Base-by-base conservation (phyloP, 2,797 vertebrate genomes). In the Tamandua tetradactyla region DNA sequence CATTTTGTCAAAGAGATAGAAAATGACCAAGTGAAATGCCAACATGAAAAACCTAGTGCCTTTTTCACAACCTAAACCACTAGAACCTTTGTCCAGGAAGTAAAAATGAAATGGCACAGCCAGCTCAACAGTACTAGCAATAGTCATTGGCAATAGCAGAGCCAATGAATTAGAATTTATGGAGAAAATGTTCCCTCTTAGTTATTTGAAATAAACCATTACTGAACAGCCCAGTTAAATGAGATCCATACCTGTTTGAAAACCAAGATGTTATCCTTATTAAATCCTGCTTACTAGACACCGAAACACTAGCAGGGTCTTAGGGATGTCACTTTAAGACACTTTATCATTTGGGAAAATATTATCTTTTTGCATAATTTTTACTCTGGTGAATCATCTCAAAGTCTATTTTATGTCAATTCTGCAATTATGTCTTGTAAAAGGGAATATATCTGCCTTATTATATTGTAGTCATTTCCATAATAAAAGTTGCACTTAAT, bases 211-310 rank as follows among this genome's bases (percentile, higher is more conserved):
- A 94, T 79, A 96, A 97, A 90, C 96, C 55, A 76, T 95, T 96
- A 97, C 96, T 97, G 97, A 97, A 79, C 74, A 97, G 30, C 80
- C 97, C 87, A 96, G 81, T 96, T 95, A 92, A 98, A 97, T 97
- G 86, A 95, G 72, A 92, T 76, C 47, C 57, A 93, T 93, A 79
- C 57, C 59, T 18, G 40, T 94, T 96, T 90, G 92, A 97, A 96
- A 74, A 92, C 74, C 79, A 96, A 97, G 47, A 93, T 84, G 84
- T 91, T 74, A 89, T 3, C 14, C 30, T 57, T 75, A 2, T 66
- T 79, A 93, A 96, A 71, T 61, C 23, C 9, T 79, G 61, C 18
- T 74, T 35, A 61, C 27, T 81, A 78, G 32, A 72, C 59, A 92
- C n/a, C 81, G 59, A 96, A 97, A 87, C 72, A 86, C 90, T 66